phyloP scores from a whole-genome alignment of 2,113 vertebrate genomes.

The Labeo catla region DNA sequence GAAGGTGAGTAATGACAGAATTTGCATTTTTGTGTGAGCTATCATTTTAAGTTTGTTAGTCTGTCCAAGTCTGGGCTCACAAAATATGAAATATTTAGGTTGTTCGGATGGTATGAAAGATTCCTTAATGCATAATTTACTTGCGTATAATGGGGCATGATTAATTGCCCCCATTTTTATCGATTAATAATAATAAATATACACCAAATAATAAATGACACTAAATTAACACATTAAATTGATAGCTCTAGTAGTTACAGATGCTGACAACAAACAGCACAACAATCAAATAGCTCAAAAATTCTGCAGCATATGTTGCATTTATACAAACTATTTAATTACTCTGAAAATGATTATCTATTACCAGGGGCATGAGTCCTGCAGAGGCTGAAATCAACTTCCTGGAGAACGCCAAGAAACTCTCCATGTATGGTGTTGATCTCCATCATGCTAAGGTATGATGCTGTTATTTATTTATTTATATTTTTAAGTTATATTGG shows the following conservation, averaged over 20 bases:
- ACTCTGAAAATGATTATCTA: slow-evolving; percentile 12
- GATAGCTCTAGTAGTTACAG: not conserved
- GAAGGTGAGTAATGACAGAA: too few species aligned
- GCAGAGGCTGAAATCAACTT: slow-evolving; percentile 98
- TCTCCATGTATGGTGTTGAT: slow-evolving; percentile 99
- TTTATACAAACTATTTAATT: not conserved
- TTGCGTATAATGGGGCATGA: not conserved
- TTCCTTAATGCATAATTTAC: not conserved
- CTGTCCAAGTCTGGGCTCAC: not conserved
- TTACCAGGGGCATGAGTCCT: slow-evolving; percentile 91
- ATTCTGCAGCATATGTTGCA: not conserved
- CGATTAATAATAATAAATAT: not conserved
- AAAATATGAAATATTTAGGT: not conserved
- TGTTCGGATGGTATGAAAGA: not conserved
- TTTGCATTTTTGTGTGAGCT: too few species aligned
- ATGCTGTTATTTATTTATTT: not conserved
- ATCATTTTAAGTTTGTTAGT: not conserved
- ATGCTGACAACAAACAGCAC: not conserved
- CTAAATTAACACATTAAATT: not conserved
- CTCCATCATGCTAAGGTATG: slow-evolving; percentile 97
- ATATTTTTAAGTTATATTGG: not conserved
- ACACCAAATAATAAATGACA: not conserved
- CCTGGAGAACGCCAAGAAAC: slow-evolving; percentile 98
- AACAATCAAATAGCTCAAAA: not conserved
- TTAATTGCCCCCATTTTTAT: not conserved